Percentiles rank a stretch among this genome's conserved stretches.
phyloP scores from a whole-genome alignment of 2,888 invertebrate species.

The Tridacna crocea region DNA sequence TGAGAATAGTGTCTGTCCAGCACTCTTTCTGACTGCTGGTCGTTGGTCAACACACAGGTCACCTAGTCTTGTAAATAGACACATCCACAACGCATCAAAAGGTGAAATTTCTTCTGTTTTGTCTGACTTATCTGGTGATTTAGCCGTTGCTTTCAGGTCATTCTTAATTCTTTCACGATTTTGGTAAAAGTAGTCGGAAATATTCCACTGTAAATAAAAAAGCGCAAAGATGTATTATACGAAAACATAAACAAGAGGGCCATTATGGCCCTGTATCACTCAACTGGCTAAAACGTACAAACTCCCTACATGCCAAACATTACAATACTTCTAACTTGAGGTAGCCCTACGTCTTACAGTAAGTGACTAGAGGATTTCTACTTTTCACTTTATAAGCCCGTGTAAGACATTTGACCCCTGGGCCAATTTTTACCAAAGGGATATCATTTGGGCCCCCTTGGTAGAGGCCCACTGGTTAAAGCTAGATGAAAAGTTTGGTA shows the following conservation, averaged over 20 bases:
- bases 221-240: neutral
- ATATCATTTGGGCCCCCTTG: too few species aligned
- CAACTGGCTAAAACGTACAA: too few species aligned
- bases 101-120: constrained; percentile 84
- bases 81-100: constrained; percentile 98
- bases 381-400: too few species aligned
- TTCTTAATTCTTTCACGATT: constrained; percentile 89
- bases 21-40: constrained; percentile 98
- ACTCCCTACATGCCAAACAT: too few species aligned
- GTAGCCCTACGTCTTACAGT: too few species aligned
- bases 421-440: too few species aligned
- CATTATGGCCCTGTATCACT: too few species aligned
- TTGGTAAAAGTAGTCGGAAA: constrained; percentile 98
- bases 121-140: constrained; percentile 40
- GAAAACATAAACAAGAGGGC: neutral
- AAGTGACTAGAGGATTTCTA: too few species aligned
- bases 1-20: constrained; percentile 98
- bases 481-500: too few species aligned
- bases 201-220: constrained; percentile 93
- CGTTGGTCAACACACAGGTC: constrained; percentile 95
- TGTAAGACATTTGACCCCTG: too few species aligned
- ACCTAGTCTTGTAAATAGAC: constrained; percentile 88
- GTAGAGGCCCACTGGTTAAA: too few species aligned
- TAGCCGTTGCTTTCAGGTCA: constrained; percentile 71
- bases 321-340: too few species aligned